Evolutionary conservation across 2,113 vertebrate species (phyloP), one percentile per base, ranked within the genome.

Genomic region (Narcine bancroftii): DNA sequence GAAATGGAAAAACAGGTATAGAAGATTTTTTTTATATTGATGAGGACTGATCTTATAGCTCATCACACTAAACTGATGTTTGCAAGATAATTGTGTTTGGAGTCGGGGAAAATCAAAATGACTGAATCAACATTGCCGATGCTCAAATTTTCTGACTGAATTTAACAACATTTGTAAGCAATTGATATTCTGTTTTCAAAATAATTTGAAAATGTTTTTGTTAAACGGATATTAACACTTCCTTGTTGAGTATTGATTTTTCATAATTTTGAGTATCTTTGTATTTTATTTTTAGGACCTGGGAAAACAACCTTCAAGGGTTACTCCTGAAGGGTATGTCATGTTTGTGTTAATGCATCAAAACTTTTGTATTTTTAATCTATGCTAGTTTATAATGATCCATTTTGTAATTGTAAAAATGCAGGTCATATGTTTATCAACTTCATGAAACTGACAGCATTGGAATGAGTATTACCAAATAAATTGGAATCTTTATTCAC

Each of bases 291-390:
- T 95, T 95, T 94, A 97, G 96, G 98, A 98, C 93, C 97, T 97
- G 29, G 96, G 97, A 94, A 99, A 99, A 96, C 97, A 97, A 1
- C 94, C 97, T 94, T 97, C 98, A 93, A 96, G 97, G 94, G 98
- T 96, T 95, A 96, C 97, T 93, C 97, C 97, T 93, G 97, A 97
- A 95, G 99, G 98, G 98, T 97, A 95, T 60, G 94, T 87, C 33
- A 76, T 56, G 13, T 17, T 3, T 42, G 19, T 13, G 17, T 60
- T 39, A 69, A 91, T 91, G 21, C 42, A 47, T 69, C 60, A 89
- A 36, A 65, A 65, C 53, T 7, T 63, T 39, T 89, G 53, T 56
- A n/a, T 89, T 65, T 33, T 42, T 39, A 26, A 39, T 89, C 60
- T 5, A 66, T 42, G n/a, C 85, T 36, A 42, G 36, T 29, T n/a